phyloP scores from a whole-genome alignment of 2,888 invertebrate species.

The Aplocera efformata region DNA sequence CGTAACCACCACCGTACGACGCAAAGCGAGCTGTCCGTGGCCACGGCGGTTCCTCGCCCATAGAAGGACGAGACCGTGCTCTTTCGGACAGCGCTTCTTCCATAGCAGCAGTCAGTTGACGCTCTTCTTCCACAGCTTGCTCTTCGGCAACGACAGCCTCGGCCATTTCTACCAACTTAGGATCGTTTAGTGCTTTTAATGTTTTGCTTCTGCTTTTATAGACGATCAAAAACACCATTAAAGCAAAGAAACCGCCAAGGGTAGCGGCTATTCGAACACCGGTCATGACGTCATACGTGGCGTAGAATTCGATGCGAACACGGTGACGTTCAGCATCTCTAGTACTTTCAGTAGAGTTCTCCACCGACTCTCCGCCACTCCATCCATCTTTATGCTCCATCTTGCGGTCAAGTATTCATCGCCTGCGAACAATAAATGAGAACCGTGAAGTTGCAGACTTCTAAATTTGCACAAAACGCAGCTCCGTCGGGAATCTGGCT shows the following conservation, averaged over 20 bases:
- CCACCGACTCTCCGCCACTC: constrained; percentile 54
- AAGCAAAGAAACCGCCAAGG: constrained; percentile 93
- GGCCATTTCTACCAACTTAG: constrained; percentile 88
- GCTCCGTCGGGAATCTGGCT: too few species aligned
- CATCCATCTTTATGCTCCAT: constrained; percentile 73
- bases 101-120: constrained; percentile 86
- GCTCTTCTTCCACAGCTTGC: constrained; percentile 85
- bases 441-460: too few species aligned
- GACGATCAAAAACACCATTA: constrained; percentile 94
- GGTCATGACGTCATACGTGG: constrained; percentile 96
- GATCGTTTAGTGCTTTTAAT: constrained; percentile 87
- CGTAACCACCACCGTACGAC: constrained; percentile 83
- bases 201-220: constrained; percentile 93
- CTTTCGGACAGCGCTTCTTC: constrained; percentile 82
- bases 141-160: constrained; percentile 87
- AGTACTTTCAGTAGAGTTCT: constrained; percentile 61
- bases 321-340: constrained; percentile 82
- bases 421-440: constrained; percentile 54
- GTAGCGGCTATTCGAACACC: constrained; percentile 95
- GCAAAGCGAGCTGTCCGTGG: constrained; percentile 66
- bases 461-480: too few species aligned
- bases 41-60: constrained; percentile 84
- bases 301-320: constrained; percentile 90
- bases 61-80: constrained; percentile 77
- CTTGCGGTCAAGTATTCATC: constrained; percentile 72